Percentiles rank a stretch among this genome's conserved stretches.
Conservation (phyloP, 2,113 vertebrate genomes). For the Sturnus vulgaris region DNA sequence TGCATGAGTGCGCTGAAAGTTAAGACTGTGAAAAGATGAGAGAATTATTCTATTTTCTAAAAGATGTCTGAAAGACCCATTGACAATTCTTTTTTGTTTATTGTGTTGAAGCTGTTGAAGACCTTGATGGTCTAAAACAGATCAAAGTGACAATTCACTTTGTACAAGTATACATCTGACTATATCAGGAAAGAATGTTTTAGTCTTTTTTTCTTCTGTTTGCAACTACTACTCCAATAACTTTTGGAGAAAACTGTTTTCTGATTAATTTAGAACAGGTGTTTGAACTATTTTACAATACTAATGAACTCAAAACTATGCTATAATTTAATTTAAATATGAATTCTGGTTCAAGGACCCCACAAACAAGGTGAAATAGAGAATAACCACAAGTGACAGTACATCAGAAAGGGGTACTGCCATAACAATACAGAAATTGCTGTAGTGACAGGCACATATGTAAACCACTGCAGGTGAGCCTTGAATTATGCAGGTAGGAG, state of each 20-base stretch:
- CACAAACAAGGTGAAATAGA: not conserved
- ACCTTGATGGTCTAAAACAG: not conserved
- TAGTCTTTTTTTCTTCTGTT: not conserved
- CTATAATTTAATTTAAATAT: not conserved
- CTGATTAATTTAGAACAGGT: not conserved
- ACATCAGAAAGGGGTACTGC: not conserved
- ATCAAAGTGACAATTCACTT: not conserved
- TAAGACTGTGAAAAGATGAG: not conserved
- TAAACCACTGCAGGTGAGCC: not conserved
- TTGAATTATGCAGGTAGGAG: not conserved
- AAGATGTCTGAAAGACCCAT: accelerated
- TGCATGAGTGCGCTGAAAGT: not conserved
- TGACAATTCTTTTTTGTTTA: not conserved
- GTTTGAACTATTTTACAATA: not conserved
- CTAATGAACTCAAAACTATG: not conserved
- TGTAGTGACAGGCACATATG: not conserved
- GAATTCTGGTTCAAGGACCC: not conserved
- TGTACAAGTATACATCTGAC: not conserved
- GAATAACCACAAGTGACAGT: not conserved
- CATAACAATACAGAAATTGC: not conserved
- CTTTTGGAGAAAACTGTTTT: not conserved
- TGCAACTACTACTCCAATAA: not conserved
- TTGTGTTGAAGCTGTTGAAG: not conserved
- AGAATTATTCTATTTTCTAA: not conserved
- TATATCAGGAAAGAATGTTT: not conserved